Base-by-base conservation (phyloP, 2,113 vertebrate genomes). In the Hyperopisus bebe region DNA sequence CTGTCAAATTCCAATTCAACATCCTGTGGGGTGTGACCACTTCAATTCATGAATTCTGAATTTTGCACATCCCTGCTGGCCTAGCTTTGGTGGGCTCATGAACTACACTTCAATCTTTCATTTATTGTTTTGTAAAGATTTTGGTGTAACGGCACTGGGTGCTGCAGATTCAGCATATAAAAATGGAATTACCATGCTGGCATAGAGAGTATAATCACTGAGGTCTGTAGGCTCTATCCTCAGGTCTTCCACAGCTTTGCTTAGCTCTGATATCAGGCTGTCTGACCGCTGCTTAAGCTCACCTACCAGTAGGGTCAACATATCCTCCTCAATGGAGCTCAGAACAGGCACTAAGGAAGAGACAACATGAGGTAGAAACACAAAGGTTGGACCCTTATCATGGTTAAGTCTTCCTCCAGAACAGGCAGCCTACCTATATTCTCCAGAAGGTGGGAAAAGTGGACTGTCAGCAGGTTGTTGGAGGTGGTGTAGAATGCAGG, bases 391-490 rank as follows among this genome's bases (percentile, higher is more conserved):
- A 53, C n/a, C 8, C 31, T 83, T n/a, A 39, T 42, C 19, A 86
- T 17, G 53, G 66, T 58, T 27, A 84, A 42, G 27, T n/a, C 70
- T 55, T 3, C 8, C 24, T 44, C 0, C 21, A 7, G 88, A 9
- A 83, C 11, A 50, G 27, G 42, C 51, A 42, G 92, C 94, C 24
- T 86, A 97, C 97, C 90, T n/a, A 96, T 87, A 66, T 94, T 86
- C 46, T 94, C 91, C 88, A 93, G 95, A 1, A 95, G 2, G 5
- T 86, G 19, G 0, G 5, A 58, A 90, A 94, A 96, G 90, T 92
- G 91, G 87, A 98, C 90, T 11, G 92, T 87, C 88, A 98, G 93
- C 44, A 97, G 84, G 8, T 92, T 92, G 88, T 94, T 95, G 91
- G 92, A 92, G 31, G 95, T 96, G n/a, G 94, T 90, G 55, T 96